phyloP scores from a whole-genome alignment of 2,888 invertebrate species.

The Philereme transversata region DNA sequence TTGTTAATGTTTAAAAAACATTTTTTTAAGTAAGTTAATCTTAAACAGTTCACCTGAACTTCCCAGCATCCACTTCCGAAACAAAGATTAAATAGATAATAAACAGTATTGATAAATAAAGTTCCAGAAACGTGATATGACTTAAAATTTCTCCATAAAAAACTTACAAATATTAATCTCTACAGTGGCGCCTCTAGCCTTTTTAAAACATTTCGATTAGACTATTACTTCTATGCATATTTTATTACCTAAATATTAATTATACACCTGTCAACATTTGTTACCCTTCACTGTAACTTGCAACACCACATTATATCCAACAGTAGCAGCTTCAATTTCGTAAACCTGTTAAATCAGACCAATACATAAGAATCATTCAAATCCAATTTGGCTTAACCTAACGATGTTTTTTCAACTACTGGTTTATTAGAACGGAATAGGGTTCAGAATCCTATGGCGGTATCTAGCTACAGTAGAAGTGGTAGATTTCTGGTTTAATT shows the following conservation, averaged over 20 bases:
- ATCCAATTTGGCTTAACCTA: slow-evolving; percentile 46
- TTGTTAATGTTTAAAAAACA: no score
- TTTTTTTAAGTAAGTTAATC: no score
- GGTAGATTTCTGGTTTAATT: slow-evolving; percentile 45
- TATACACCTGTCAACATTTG: slow-evolving; percentile 32
- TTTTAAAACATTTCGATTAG: no score
- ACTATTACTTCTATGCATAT: slow-evolving; percentile 19
- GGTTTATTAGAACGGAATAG: slow-evolving; percentile 35
- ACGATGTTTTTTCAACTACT: slow-evolving; percentile 39
- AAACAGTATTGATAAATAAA: no score
- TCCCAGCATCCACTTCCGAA: no score
- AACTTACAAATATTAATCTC: no score
- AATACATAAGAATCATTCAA: slow-evolving; percentile 50
- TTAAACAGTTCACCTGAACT: no score
- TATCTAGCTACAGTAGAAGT: slow-evolving; percentile 6
- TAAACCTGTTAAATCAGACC: slow-evolving; percentile 47
- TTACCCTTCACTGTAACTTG: slow-evolving; percentile 31
- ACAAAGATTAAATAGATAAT: no score
- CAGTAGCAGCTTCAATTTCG: slow-evolving; percentile 46
- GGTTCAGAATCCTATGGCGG: slow-evolving; percentile 32
- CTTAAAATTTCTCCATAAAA: no score
- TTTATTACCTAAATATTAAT: slow-evolving; percentile 26
- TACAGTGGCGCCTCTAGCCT: no score
- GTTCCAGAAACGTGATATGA: no score
- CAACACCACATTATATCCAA: slow-evolving; percentile 30